Base-by-base conservation (phyloP, 2,888 invertebrate species). In the Eristalis arbustorum region DNA sequence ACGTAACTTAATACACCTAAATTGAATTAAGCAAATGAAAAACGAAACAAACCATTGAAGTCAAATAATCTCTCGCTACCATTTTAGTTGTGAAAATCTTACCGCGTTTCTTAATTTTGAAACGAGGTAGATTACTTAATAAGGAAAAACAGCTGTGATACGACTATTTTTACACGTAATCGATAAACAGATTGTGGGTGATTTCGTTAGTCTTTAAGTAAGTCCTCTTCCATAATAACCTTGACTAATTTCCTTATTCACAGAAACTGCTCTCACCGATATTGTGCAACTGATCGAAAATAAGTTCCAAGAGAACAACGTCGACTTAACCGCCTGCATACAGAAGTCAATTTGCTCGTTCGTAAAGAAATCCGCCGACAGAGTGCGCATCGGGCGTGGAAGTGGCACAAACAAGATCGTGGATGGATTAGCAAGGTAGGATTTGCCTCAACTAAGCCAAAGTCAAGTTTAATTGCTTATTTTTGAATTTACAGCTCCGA, bases 301-400 rank as follows among this genome's bases (percentile, higher is more conserved):
- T 61, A 92, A 93, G 13, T 90, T 95, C 63, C 92, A 93, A 0
- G 93, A 94, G 79, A 93, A 95, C 84, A 93, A 95, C 63, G 93
- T 95, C 23, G 95, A 95, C 89, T 92, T 95, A 2, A 94, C 94
- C 0, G 93, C 94, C 0, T 96, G 96, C 89, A 93, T 94, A 88
- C 95, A 95, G 90, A 93, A 94, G 74, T 93, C 94, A 4, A 93
- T 95, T 37, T 96, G 96, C 88, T 92, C 93, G 88, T 92, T 93
- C 73, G 92, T 94, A 14, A 92, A 93, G 74, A 92, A 91, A 0
- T 92, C 93, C 13, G 90, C 93, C 1, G 90, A 89, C 0, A 92
- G 92, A 83, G 91, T 94, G 2, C 89, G 89, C 0, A 89, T 69
- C 13, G 93, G 94, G 2, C 88, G 90, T 31, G 93, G 92, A 0